Base-by-base conservation (phyloP, 30 jellyfish, hydroid and myxozoan species). In the Hydractinia echinata region DNA sequence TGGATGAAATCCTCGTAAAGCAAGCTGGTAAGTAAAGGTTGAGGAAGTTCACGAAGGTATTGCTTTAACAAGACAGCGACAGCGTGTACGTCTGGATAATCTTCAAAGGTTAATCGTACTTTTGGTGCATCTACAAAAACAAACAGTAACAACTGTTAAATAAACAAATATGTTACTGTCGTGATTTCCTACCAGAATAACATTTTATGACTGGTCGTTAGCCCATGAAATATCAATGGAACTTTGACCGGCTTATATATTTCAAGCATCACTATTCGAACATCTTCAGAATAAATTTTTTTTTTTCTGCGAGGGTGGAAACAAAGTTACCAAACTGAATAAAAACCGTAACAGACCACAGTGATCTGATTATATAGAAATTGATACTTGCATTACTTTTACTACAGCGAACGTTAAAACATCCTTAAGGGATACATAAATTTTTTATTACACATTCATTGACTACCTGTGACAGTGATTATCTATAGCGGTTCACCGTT, bases 31-130 rank as follows among this genome's bases (percentile, higher is more conserved):
- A 76, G 60, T n/a, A 89, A 67, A 19, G 97, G 92, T 44, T 85
- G 94, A 18, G 84, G 95, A 11, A 89, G 85, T 58, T 89, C 95
- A 14, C 97, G 88, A 20, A 89, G 80, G 64, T 84, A 89, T 14
- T 78, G 82, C 77, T 89, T 89, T 68, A 89, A 82, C 15, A 89
- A 20, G 53, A 92, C 88, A 76, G 92, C 73, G 49, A 89, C 78
- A 53, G 86, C 95, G 55, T 89, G 95, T 5, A 89, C 97, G 15
- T 76, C 66, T 1, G 95, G 89, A 50, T 85, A 84, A 8, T 89
- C 91, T 14, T 85, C 92, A 73, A 80, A 30, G 8, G 91, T 73
- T n/a, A 89, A 80, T 10, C 95, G 97, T 6, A 89, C 89, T 30
- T 61, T 86, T n/a, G 95, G 85, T 5, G 95, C 97, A 81, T 89